These are phyloP conservation scores for Drosophila putrida DNA, from an alignment of 2,888 invertebrate species.

Conservation along the genomic window DNA sequence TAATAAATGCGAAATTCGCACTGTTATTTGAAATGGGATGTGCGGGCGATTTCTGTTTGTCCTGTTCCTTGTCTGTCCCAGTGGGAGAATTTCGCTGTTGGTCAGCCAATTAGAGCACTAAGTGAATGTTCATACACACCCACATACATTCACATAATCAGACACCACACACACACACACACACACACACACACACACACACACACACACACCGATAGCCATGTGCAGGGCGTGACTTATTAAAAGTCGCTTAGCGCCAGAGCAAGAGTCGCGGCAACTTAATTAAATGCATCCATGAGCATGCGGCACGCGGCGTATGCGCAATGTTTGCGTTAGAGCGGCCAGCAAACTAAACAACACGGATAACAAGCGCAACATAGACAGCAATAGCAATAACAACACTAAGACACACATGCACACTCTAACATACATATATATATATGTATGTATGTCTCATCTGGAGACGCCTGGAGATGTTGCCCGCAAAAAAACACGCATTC, in stretches of 20 bases:
- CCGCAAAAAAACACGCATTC: constrained; percentile 46
- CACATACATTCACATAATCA: constrained; percentile 4
- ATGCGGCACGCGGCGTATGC: constrained; percentile 30
- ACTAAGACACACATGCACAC: background rate
- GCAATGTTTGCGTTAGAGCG: constrained; percentile 53
- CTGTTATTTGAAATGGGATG: constrained; percentile 2
- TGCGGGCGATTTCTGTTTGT: background rate
- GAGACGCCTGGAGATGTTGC: constrained; percentile 15
- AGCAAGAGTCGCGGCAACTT: constrained; percentile 43
- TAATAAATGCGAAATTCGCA: constrained; percentile 21
- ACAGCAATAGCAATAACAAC: constrained; percentile 16
- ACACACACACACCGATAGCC: background rate
- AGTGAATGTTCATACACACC: constrained; percentile 16
- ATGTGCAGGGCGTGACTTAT: constrained; percentile 40
- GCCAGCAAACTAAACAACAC: constrained; percentile 47
- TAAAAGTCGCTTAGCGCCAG: constrained; percentile 38
- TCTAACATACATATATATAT: constrained; percentile 4
- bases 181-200: constrained; percentile 8
- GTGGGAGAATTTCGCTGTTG: constrained; percentile 8
- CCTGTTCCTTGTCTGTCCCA: background rate
- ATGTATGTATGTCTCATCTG: background rate
- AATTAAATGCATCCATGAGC: constrained; percentile 59
- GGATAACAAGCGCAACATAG: constrained; percentile 32
- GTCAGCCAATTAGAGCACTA: constrained; percentile 43
- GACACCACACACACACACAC: background rate